phyloP scores from a whole-genome alignment of 2,113 vertebrate species.

The Meles meles region DNA sequence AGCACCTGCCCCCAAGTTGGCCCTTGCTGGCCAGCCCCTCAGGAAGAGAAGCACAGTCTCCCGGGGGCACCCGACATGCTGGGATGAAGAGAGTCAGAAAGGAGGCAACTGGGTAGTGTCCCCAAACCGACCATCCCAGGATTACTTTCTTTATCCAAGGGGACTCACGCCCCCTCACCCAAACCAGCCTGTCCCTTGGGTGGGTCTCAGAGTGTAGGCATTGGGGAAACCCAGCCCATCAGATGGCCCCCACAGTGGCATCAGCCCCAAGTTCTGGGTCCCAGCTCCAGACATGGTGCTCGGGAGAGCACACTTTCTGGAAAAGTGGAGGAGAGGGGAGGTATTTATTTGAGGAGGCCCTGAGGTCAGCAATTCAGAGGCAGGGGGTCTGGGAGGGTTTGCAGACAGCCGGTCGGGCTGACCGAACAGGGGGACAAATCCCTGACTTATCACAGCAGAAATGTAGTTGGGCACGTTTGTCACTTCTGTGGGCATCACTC shows the following conservation, averaged over 20 bases:
- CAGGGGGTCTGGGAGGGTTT: background rate
- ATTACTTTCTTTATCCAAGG: background rate
- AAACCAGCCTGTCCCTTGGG: background rate
- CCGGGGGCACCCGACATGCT: background rate
- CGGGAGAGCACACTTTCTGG: background rate
- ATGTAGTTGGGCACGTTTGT: fast-evolving
- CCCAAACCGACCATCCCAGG: background rate
- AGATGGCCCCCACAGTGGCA: fast-evolving
- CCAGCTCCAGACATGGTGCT: background rate
- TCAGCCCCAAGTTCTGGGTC: background rate
- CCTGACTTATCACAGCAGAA: background rate
- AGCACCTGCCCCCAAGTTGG: background rate
- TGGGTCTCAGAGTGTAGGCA: background rate
- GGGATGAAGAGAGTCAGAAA: background rate
- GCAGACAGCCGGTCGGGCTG: background rate
- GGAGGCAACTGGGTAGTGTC: background rate
- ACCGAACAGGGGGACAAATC: fast-evolving
- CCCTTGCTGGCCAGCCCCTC: background rate
- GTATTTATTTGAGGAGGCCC: background rate
- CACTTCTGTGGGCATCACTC: background rate
- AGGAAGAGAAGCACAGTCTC: background rate
- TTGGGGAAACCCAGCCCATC: background rate
- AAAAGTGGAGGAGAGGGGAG: background rate
- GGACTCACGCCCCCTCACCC: background rate
- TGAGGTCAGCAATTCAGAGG: background rate